A percentile compares a stretch with the other conserved stretches of the same genome.
Conservation (phyloP, 2,113 vertebrate species). For the Plotosus lineatus region DNA sequence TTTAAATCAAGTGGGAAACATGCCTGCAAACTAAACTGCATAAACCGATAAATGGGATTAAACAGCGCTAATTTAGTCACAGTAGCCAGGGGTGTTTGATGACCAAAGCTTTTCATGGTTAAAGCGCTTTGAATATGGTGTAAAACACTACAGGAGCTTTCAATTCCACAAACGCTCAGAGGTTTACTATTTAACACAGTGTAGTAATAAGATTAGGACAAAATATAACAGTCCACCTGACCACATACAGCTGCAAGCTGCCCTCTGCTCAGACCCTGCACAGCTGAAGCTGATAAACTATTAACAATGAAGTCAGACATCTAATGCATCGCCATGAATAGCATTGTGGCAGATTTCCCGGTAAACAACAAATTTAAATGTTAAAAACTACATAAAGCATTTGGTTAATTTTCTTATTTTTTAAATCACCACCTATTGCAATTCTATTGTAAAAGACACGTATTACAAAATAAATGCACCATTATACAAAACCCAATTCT, state of each 20-base stretch:
- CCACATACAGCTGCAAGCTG: neutral
- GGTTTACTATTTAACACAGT: conserved; percentile 47
- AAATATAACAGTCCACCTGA: conserved; percentile 36
- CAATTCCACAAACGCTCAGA: conserved; percentile 46
- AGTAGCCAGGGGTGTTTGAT: conserved; percentile 8
- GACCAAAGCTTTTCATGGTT: conserved; percentile 17
- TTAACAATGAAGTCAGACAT: neutral
- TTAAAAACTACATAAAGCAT: neutral
- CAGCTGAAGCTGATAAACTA: conserved; percentile 11
- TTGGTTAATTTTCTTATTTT: too few species aligned
- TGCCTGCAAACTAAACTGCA: conserved; percentile 18
- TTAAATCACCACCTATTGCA: too few species aligned
- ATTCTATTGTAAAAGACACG: too few species aligned
- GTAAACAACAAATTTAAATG: neutral
- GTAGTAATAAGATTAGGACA: conserved; percentile 48
- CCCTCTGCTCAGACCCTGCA: neutral
- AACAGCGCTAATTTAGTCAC: conserved; percentile 17
- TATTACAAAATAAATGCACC: too few species aligned
- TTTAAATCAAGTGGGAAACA: conserved; percentile 5
- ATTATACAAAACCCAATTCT: too few species aligned
- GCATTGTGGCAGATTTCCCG: neutral
- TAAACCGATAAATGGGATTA: conserved; percentile 48
- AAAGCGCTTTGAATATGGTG: conserved; percentile 18
- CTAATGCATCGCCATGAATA: neutral
- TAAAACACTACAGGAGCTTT: conserved; percentile 49